phyloP scores from a whole-genome alignment of 2,797 vertebrate genomes.

The Eutrigla gurnardus region DNA sequence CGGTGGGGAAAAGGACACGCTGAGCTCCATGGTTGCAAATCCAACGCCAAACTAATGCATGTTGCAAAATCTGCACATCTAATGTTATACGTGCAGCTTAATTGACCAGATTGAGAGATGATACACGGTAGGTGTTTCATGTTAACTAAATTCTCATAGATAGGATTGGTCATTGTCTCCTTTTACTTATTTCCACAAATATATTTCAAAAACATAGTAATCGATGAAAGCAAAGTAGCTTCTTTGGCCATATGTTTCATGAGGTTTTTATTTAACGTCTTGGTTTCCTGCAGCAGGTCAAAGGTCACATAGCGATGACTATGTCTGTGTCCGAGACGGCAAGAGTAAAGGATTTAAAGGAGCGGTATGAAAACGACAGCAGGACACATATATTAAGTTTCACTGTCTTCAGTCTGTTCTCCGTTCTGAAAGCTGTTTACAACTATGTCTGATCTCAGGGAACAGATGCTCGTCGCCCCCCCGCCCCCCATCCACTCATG shows the following conservation, averaged over 20 bases:
- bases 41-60: constrained; percentile 1
- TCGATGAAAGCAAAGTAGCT: neutral
- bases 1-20: constrained; percentile 22
- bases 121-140: neutral
- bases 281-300: constrained; percentile 40
- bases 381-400: constrained; percentile 68
- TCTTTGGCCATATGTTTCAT: neutral
- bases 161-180: neutral
- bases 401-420: constrained; percentile 64
- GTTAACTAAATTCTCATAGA: neutral
- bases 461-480: constrained; percentile 67
- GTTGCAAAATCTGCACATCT: constrained; percentile 10
- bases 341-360: constrained; percentile 43
- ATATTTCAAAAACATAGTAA: too few relatives aligned
- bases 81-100: constrained; percentile 3
- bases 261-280: neutral
- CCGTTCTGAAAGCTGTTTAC: constrained; percentile 79
- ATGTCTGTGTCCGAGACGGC: neutral
- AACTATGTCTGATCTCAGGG: constrained; percentile 70
- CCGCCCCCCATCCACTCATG: constrained; percentile 38
- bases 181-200: too few relatives aligned
- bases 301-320: constrained; percentile 32
- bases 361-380: constrained; percentile 57
- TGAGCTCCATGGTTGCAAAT: constrained; percentile 14
- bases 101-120: neutral